phyloP scores from a whole-genome alignment of 1,140 invertebrate genomes.

The Melitaea cinxia region DNA sequence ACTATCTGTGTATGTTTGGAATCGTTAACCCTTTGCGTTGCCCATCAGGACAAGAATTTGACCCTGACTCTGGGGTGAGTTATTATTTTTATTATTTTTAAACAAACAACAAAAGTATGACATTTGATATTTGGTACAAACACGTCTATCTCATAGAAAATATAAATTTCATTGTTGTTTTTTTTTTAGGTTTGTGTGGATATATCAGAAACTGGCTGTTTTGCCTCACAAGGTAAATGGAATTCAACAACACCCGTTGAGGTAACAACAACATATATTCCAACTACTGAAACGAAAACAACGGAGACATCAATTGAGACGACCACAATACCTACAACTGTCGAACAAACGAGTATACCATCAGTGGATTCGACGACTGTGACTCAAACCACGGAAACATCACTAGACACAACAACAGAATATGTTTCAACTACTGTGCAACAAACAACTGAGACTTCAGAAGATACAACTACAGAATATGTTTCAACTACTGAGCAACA shows the following conservation, averaged over 20 bases:
- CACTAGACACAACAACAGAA: no score
- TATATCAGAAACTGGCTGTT: conserved; percentile 48
- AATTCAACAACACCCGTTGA: neutral
- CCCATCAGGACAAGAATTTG: conserved; percentile 39
- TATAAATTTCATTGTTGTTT: conserved; percentile 14
- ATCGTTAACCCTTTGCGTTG: neutral
- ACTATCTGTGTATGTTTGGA: conserved; percentile 45
- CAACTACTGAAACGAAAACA: conserved; percentile 11
- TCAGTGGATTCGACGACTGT: no score
- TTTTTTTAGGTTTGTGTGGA: conserved; percentile 39
- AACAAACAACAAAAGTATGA: no score
- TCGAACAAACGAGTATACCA: no score
- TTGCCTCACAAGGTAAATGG: conserved; percentile 19
- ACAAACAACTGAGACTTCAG: neutral
- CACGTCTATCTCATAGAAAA: no score
- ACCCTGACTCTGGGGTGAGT: conserved; percentile 15
- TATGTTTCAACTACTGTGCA: no score
- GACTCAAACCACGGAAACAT: no score
- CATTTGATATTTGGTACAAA: neutral
- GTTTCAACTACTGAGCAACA: neutral
- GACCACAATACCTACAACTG: no score
- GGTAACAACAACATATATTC: conserved; percentile 5
- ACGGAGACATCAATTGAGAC: no score
- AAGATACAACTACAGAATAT: neutral
- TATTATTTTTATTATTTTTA: no score